These are phyloP conservation scores for Panagrolaimus sp. DNA, from an alignment of 1,140 invertebrate genomes.

Conservation along the genomic window DNA sequence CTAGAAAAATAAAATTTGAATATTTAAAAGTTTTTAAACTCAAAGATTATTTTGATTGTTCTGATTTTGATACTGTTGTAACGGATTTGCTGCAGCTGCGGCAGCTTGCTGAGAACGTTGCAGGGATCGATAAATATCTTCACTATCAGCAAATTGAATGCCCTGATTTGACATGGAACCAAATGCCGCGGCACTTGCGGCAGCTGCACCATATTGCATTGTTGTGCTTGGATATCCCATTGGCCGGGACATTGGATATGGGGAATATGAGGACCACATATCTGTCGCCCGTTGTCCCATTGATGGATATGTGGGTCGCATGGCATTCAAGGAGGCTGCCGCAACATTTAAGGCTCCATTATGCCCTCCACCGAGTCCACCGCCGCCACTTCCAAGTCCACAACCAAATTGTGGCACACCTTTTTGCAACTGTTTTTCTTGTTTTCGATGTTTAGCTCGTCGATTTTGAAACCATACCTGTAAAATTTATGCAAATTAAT, in stretches of 20 bases:
- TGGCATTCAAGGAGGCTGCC: constrained; percentile 22
- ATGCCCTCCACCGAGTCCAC: constrained; percentile 9
- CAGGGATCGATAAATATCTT: constrained; percentile 14
- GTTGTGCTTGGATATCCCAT: constrained; percentile 36
- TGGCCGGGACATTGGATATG: constrained; percentile 45
- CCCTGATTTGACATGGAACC: neutral
- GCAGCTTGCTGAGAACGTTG: neutral
- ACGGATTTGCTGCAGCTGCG: neutral
- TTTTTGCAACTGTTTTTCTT: constrained; percentile 48
- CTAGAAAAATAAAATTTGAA: no score
- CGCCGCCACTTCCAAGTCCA: neutral
- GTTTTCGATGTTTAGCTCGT: constrained; percentile 44
- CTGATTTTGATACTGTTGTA: neutral
- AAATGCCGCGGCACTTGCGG: neutral
- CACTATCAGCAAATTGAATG: constrained; percentile 8
- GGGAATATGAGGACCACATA: constrained; percentile 28
- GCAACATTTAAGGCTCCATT: constrained; percentile 16
- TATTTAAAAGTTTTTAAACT: no score
- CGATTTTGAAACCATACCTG: constrained; percentile 52
- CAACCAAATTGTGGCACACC: constrained; percentile 12
- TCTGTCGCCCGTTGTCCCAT: constrained; percentile 23
- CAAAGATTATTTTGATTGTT: no score
- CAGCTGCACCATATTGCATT: constrained; percentile 33
- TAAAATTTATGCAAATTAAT: constrained; percentile 12
- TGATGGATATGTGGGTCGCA: constrained; percentile 27